A percentile compares a stretch with the other conserved stretches of the same genome.
These are phyloP conservation scores for Agapornis canus DNA, from an alignment of 2,797 vertebrate species.

Conservation along the genomic window DNA sequence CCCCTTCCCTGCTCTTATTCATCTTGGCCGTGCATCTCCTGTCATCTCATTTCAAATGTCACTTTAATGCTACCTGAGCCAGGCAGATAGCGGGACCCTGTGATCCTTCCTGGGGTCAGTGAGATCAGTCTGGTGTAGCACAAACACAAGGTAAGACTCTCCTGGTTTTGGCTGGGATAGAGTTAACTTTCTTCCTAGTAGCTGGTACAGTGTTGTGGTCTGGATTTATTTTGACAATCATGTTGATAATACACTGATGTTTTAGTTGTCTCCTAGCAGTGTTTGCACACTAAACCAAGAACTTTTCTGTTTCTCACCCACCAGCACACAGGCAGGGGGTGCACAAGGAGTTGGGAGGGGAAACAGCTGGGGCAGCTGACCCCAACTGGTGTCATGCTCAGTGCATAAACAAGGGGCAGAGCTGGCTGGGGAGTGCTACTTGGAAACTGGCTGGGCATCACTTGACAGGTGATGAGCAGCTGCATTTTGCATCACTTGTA, in stretches of 20 bases:
- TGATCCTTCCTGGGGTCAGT: not conserved
- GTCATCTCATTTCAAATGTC: not conserved
- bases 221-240: not conserved
- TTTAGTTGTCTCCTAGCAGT: not conserved
- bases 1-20: not conserved
- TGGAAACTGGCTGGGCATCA: fast-evolving
- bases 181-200: not conserved
- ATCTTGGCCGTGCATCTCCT: not conserved
- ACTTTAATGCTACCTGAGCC: not conserved
- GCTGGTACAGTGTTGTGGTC: not conserved
- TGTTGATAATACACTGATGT: not conserved
- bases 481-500: not conserved
- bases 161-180: not conserved
- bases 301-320: not conserved
- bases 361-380: not conserved
- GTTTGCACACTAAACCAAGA: not conserved
- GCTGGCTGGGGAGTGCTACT: not conserved
- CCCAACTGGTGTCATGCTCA: not conserved
- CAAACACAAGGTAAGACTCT: not conserved
- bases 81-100: not conserved
- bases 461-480: not conserved
- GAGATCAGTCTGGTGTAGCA: not conserved
- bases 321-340: not conserved
- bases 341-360: not conserved
- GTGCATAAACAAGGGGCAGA: not conserved